Evolutionary conservation across 2,797 vertebrate genomes (phyloP), one percentile per base, ranked within the genome.

Genomic region (Manis crassicaudata): DNA sequence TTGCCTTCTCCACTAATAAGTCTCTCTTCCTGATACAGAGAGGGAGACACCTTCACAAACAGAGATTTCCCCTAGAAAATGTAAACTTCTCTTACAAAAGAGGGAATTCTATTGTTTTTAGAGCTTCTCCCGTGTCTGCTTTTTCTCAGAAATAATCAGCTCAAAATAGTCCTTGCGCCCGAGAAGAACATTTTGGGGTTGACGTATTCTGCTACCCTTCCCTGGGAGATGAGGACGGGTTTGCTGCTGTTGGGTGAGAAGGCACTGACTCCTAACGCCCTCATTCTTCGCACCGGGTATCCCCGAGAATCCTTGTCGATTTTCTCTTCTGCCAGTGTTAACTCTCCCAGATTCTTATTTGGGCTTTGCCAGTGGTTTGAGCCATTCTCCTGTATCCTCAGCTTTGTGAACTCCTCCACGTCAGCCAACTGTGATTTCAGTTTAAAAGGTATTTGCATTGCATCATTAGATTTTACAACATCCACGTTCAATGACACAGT

Each of bases 161-260:
- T 76, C 70, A 60, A 76, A 89, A 76, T 88, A 76, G 67, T 67
- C 32, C 62, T 92, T 58, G n/a, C 35, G 46, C 76, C 92, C 63
- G 43, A 72, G 75, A 72, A 60, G 25, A 13, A 4, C 32, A 35
- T 50, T 76, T 83, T 32, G 18, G 50, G 25, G 17, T 67, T 65
- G 58, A 46, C 52, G 6, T 65, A 35, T 89, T 50, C 25, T 58
- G 32, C 46, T 50, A 32, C 16, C 52, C 60, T 68, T 58, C 60
- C 37, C 21, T 89, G 65, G 95, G 99, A 99, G 63, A 99, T 99
- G 13, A 99, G 99, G 97, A 99, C 99, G 97, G 99, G 99, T 98
- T 99, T 99, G 98, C 98, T 99, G 99, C 99, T 99, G 98, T 99
- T 99, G 65, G 99, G 99, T 5, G 99, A 99, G 98, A 99, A 3